Conservation (phyloP, 1,140 invertebrate species). For the Delia radicum region DNA sequence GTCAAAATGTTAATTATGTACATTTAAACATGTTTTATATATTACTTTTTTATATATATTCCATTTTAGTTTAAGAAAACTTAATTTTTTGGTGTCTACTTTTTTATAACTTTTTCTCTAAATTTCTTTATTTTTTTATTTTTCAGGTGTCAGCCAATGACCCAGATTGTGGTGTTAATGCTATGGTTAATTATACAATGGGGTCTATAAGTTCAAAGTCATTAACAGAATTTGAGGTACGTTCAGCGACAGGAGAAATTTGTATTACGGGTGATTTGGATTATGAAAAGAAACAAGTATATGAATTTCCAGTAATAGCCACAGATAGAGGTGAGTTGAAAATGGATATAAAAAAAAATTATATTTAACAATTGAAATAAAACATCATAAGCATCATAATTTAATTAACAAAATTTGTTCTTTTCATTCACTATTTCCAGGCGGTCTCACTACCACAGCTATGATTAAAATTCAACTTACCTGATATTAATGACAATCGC, state of each 20-base stretch:
- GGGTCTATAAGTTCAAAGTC: slow-evolving; percentile 66
- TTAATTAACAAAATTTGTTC: not conserved
- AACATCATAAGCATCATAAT: not conserved
- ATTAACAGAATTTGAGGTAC: slow-evolving; percentile 74
- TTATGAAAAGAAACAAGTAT: slow-evolving; percentile 79
- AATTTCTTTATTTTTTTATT: slow-evolving; percentile 18
- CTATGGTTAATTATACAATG: slow-evolving; percentile 90
- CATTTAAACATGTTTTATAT: not conserved
- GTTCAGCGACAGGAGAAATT: slow-evolving; percentile 82
- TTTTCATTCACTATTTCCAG: slow-evolving; percentile 61
- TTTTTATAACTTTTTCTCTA: not conserved
- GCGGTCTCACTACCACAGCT: slow-evolving; percentile 87
- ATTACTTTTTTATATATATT: no score
- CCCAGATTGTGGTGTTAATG: slow-evolving; percentile 91
- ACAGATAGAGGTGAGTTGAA: slow-evolving; percentile 82
- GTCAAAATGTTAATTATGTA: slow-evolving; percentile 5
- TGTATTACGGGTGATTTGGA: slow-evolving; percentile 83
- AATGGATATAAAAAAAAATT: slow-evolving; percentile 1
- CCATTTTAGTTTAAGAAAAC: not conserved
- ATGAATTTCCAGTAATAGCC: slow-evolving; percentile 92
- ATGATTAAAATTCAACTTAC: slow-evolving; percentile 88
- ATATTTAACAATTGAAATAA: not conserved
- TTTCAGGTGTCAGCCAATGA: slow-evolving; percentile 88
- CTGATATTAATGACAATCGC: slow-evolving; percentile 92
- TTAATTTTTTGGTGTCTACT: no score